Evolutionary conservation across 2,113 vertebrate genomes (phyloP).

Genomic region (Eublepharis macularius): DNA sequence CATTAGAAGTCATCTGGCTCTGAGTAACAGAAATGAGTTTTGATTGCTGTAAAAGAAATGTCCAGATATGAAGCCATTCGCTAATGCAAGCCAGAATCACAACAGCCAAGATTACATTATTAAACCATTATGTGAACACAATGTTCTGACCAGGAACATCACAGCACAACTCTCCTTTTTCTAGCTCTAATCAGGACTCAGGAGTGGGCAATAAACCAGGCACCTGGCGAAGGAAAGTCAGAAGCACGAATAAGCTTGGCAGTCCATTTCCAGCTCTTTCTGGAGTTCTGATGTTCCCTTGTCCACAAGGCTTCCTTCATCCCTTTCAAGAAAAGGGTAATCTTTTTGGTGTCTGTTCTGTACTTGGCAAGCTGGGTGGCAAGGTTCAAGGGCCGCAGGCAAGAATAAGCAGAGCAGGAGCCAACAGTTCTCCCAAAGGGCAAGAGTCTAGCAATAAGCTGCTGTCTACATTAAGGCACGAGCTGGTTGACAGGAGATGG

Average conservation of each 20-base stretch:
- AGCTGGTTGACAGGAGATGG: too few relatives aligned
- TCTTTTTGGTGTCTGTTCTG: too few relatives aligned
- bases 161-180: not conserved
- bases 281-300: not conserved
- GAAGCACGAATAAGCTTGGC: not conserved
- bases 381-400: too few relatives aligned
- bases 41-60: not conserved
- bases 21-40: slow-evolving; percentile 7
- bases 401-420: too few relatives aligned
- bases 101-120: not conserved
- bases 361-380: too few relatives aligned
- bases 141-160: not conserved
- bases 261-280: not conserved
- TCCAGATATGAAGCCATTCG: not conserved
- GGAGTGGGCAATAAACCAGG: not conserved
- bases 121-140: not conserved
- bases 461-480: too few relatives aligned
- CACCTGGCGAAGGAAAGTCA: not conserved
- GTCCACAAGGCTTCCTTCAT: not conserved
- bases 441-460: too few relatives aligned
- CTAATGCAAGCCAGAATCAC: not conserved
- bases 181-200: not conserved
- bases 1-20: not conserved
- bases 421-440: too few relatives aligned
- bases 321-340: not conserved